Evolutionary conservation across 2,113 vertebrate species (phyloP).

Genomic region (Charadrius vociferus): DNA sequence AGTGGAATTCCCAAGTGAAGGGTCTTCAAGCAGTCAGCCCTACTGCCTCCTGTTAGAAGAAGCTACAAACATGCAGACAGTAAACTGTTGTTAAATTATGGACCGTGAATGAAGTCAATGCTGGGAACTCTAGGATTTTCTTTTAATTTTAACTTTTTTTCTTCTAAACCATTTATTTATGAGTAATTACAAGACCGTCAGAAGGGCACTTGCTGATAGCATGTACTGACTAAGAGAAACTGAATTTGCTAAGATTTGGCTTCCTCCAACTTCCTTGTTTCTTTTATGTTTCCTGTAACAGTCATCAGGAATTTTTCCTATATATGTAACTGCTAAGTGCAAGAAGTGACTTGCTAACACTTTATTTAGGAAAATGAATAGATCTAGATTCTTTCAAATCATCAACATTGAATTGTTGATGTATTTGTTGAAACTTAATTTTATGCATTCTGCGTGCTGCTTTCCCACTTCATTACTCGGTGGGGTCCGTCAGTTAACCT

Average conservation of each 20-base stretch:
- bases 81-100: background rate
- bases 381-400: background rate
- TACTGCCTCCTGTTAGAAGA: background rate
- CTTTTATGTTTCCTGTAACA: background rate
- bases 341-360: background rate
- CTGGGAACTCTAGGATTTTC: background rate
- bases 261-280: background rate
- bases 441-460: background rate
- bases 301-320: background rate
- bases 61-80: background rate
- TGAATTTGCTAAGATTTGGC: background rate
- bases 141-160: background rate
- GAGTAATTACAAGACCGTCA: background rate
- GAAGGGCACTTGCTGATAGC: background rate
- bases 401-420: background rate
- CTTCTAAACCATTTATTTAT: background rate
- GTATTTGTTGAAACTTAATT: background rate
- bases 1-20: background rate
- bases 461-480: background rate
- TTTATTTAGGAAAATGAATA: background rate
- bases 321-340: background rate
- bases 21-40: background rate
- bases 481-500: background rate
- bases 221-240: background rate
- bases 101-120: background rate